phyloP scores from a whole-genome alignment of 2,797 vertebrate genomes.

The Melanotaenia parkinsoni region DNA sequence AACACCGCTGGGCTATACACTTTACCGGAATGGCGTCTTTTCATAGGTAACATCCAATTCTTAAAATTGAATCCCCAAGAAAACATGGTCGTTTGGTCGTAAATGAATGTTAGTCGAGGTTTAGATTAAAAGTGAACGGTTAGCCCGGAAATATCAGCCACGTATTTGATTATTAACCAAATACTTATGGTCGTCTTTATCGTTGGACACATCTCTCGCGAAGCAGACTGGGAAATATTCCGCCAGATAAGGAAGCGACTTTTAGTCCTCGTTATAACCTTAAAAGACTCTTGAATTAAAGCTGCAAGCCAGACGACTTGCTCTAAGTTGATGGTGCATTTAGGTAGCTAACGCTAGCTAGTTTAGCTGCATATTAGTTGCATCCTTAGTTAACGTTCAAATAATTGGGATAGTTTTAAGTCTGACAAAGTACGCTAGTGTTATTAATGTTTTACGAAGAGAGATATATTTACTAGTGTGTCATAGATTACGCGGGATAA shows the following conservation, averaged over 20 bases:
- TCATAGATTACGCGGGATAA: neutral
- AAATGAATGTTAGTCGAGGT: neutral
- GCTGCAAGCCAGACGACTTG: slow-evolving; percentile 9
- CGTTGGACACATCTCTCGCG: neutral
- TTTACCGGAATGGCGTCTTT: slow-evolving; percentile 45
- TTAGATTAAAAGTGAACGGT: slow-evolving; percentile 25
- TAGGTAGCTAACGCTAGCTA: slow-evolving; percentile 62
- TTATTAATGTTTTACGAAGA: neutral
- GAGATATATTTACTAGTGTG: neutral
- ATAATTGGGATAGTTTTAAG: slow-evolving; percentile 4
- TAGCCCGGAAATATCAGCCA: slow-evolving; percentile 47
- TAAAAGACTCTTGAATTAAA: neutral
- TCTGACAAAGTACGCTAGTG: neutral
- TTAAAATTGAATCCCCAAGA: neutral
- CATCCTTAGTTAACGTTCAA: neutral
- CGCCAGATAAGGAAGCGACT: neutral
- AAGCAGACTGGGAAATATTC: neutral
- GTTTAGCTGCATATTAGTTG: slow-evolving; percentile 14
- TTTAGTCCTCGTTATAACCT: neutral
- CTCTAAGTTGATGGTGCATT: slow-evolving; percentile 6
- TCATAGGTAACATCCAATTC: slow-evolving; percentile 58
- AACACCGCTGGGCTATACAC: slow-evolving; percentile 24
- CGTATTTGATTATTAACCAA: slow-evolving; percentile 46
- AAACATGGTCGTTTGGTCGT: neutral
- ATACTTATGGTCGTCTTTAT: slow-evolving; percentile 13